Conservation (phyloP, 1,140 invertebrate genomes). For the Drosophila varians region DNA sequence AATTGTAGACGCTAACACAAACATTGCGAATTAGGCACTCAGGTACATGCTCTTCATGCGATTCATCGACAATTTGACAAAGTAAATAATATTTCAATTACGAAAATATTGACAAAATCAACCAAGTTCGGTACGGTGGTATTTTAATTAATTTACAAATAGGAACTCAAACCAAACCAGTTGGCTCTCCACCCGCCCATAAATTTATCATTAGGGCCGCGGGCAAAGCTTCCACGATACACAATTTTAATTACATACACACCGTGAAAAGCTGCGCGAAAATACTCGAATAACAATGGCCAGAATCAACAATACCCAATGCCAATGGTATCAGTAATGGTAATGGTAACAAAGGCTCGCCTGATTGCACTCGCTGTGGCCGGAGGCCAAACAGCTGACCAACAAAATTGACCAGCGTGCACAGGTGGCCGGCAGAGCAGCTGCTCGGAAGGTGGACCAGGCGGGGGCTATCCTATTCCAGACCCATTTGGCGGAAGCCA, state of each 20-base stretch:
- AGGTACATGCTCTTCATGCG: constrained; percentile 48
- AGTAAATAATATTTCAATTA: constrained; percentile 52
- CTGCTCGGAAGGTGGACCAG: neutral
- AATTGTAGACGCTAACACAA: constrained; percentile 30
- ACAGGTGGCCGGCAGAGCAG: constrained; percentile 13
- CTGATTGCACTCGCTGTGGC: constrained; percentile 59
- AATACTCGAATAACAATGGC: constrained; percentile 29
- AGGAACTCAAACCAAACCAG: neutral
- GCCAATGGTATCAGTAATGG: constrained; percentile 8
- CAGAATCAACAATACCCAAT: constrained; percentile 43
- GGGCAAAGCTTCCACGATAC: constrained; percentile 27
- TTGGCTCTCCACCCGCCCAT: constrained; percentile 6
- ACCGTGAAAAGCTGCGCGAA: constrained; percentile 32
- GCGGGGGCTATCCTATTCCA: neutral
- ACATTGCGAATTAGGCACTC: constrained; percentile 37
- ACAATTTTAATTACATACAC: constrained; percentile 76
- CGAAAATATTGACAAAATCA: constrained; percentile 46
- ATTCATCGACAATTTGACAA: constrained; percentile 36
- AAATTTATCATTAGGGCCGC: constrained; percentile 52
- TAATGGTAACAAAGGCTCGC: constrained; percentile 61
- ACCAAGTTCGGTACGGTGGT: constrained; percentile 24
- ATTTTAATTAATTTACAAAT: constrained; percentile 65
- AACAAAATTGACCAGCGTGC: constrained; percentile 33
- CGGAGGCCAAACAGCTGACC: constrained; percentile 64
- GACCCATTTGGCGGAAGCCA: constrained; percentile 20